Evolutionary conservation across 37 sponge, comb jelly and placozoan species (phyloP), one percentile per base, ranked within the genome.

Genomic region (Mnemiopsis leidyi): DNA sequence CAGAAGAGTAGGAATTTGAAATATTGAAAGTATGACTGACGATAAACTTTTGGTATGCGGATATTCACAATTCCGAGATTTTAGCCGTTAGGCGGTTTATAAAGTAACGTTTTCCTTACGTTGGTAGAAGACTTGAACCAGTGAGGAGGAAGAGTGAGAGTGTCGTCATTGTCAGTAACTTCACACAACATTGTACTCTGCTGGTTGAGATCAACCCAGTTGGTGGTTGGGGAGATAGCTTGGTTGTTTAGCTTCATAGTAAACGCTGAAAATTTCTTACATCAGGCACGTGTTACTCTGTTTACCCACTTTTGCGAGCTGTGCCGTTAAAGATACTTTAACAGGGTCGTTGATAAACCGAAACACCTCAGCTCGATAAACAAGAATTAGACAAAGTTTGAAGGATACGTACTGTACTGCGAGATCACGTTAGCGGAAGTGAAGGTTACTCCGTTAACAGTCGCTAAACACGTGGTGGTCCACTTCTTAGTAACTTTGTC

Each of bases 401-500:
- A n/a, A n/a, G n/a, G n/a, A n/a, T n/a, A 71, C 75, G 2, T 71
- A 71, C 75, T 28, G 20, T 71, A 71, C 30, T 29, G 30, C 20
- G 75, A 29, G 7, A 71, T 71, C 2, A 71, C 20, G 30, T 5
- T 23, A 25, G 75, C 5, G 75, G 2, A 3, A 28, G 75, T 71
- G 30, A 71, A 71, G 3, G 75, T 71, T 5, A n/a, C 75, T 25
- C 75, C 75, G 30, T 71, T 71, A 71, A 71, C 30, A 25, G 75
- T 71, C 3, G 75, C 75, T 28, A 71, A n/a, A 71, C 75, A 71
- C 3, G 75, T 23, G 3, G 30, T 28, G 30, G 75, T 71, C 75
- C 75, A 71, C 75, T 71, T 71, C 75, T 71, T 71, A 5, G 3
- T n/a, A 71, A 71, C 75, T 23, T 71, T 71, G 20, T n/a, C 75